Conservation (phyloP, 1,140 invertebrate species). For the Lepidurus packardi region DNA sequence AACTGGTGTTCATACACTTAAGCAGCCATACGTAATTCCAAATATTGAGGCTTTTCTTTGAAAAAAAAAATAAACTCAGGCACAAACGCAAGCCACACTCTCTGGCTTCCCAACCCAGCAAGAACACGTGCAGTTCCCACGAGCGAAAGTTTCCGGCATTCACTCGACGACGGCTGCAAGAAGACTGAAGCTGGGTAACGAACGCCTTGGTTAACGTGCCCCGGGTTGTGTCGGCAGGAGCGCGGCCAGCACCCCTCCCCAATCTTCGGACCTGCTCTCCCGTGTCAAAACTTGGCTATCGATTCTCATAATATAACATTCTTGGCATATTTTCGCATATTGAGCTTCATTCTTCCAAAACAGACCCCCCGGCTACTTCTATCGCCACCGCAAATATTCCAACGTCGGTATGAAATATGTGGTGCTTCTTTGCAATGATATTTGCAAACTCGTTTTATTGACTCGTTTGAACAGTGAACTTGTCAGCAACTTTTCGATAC, state of each 20-base stretch:
- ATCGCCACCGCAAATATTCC: too few relatives aligned
- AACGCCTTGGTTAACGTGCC: not conserved
- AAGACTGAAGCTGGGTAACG: not conserved
- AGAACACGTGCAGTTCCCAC: not conserved
- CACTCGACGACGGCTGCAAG: not conserved
- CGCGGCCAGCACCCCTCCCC: not conserved
- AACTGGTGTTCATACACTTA: not conserved
- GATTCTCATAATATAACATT: slow-evolving; percentile 20
- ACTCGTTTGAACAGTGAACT: too few relatives aligned
- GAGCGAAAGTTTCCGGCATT: not conserved
- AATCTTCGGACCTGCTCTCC: slow-evolving; percentile 20
- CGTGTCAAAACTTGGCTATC: slow-evolving; percentile 13
- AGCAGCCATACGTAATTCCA: slow-evolving; percentile 5
- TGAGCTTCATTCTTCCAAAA: not conserved
- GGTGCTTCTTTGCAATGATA: too few relatives aligned
- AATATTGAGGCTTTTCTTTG: not conserved
- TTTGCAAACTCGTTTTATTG: too few relatives aligned
- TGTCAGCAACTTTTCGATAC: too few relatives aligned
- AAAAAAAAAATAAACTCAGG: not conserved
- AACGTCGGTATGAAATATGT: too few relatives aligned
- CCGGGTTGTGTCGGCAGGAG: not conserved
- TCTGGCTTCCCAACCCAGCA: too few relatives aligned
- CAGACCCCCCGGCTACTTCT: too few relatives aligned
- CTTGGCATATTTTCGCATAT: slow-evolving; percentile 19
- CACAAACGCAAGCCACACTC: not conserved